Conservation (phyloP, 2,113 vertebrate genomes). For the Nipponia nippon region DNA sequence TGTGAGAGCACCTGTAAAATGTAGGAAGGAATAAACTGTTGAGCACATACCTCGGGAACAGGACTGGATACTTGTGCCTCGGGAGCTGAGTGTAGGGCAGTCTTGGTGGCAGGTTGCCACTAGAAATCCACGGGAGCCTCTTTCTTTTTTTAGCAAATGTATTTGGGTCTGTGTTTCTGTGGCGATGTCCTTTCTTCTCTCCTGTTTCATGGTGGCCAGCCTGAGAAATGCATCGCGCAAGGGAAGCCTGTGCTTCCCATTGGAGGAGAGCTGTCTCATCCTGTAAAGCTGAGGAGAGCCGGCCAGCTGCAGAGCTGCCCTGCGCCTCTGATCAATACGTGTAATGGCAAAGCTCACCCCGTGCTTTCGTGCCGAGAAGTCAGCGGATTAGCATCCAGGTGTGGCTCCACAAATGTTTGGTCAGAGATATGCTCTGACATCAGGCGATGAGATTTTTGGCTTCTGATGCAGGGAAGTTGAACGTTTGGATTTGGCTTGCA, state of each 20-base stretch:
- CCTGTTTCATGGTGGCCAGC: neutral
- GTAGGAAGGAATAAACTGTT: neutral
- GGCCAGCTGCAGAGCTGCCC: neutral
- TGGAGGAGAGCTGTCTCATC: neutral
- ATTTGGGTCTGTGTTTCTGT: neutral
- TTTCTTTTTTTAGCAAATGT: neutral
- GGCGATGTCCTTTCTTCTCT: neutral
- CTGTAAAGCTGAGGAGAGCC: neutral
- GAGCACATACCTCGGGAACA: neutral
- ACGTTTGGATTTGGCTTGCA: accelerated
- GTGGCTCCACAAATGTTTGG: neutral
- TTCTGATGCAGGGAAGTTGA: neutral
- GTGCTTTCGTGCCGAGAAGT: neutral
- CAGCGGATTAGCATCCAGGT: neutral
- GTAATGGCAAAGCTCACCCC: neutral
- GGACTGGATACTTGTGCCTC: neutral
- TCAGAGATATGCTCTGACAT: neutral
- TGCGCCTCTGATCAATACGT: neutral
- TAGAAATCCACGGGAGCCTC: neutral
- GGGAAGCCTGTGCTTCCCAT: neutral
- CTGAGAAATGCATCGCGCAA: neutral
- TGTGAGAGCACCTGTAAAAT: neutral
- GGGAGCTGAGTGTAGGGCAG: neutral
- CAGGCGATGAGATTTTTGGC: neutral
- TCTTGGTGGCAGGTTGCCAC: neutral